A percentile compares a stretch with the other conserved stretches of the same genome.
phyloP scores from a whole-genome alignment of 2,113 vertebrate genomes.

The Oceanodroma tethys region DNA sequence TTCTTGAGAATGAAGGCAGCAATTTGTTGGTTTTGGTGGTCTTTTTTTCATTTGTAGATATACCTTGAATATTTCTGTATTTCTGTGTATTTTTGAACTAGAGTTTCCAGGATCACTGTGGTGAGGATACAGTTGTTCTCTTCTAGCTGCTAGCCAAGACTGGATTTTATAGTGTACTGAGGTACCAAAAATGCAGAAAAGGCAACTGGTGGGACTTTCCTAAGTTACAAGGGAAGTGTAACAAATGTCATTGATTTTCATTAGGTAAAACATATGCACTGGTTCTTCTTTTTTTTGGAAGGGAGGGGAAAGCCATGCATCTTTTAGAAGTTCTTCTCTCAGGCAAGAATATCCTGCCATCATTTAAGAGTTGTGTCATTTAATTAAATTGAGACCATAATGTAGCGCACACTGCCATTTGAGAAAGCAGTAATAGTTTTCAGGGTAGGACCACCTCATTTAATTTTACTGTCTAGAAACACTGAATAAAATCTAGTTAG shows the following conservation, averaged over 20 bases:
- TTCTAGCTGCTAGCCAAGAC: neutral
- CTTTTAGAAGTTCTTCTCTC: neutral
- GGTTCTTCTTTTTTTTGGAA: neutral
- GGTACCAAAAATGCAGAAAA: neutral
- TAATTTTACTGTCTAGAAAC: neutral
- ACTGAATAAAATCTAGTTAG: neutral
- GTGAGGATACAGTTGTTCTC: neutral
- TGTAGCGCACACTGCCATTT: neutral
- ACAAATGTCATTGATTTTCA: neutral
- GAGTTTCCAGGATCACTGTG: neutral
- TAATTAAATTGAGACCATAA: neutral
- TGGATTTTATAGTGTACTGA: neutral
- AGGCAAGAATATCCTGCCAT: neutral
- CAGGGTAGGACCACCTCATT: neutral
- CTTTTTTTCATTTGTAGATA: neutral
- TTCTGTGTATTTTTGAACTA: neutral
- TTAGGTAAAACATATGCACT: neutral
- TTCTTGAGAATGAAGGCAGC: neutral
- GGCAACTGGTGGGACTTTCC: neutral
- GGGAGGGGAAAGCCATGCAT: rapidly evolving
- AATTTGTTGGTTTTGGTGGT: neutral
- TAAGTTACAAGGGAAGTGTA: neutral
- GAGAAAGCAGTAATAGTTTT: neutral
- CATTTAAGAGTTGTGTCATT: neutral
- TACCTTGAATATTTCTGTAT: neutral